Percentiles rank a stretch among this genome's conserved stretches.
Evolutionary conservation across 2,797 vertebrate genomes (phyloP).

Genomic region (Rachycentron canadum): DNA sequence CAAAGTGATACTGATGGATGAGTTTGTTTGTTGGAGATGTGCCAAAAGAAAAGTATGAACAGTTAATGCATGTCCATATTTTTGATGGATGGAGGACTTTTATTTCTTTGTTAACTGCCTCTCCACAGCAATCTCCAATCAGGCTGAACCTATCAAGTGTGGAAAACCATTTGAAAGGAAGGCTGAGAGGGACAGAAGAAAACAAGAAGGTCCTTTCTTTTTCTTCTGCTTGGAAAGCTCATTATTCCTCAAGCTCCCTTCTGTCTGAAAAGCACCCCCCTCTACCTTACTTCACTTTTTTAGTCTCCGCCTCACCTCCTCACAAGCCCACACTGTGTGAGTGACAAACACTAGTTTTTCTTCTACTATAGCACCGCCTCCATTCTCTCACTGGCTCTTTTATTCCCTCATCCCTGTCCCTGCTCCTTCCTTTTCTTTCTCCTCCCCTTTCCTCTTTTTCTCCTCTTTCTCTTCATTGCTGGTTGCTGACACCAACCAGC

Average conservation of each 20-base stretch:
- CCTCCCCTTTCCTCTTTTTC: conserved; percentile 58
- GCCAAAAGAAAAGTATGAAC: conserved; percentile 36
- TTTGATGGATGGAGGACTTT: conserved; percentile 51
- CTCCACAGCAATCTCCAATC: conserved; percentile 78
- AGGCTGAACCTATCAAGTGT: conserved; percentile 84
- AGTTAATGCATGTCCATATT: conserved; percentile 36
- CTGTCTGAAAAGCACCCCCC: conserved; percentile 59
- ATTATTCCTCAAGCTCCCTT: conserved; percentile 86
- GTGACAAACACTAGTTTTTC: conserved; percentile 49
- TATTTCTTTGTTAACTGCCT: conserved; percentile 35
- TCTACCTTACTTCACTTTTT: conserved; percentile 66
- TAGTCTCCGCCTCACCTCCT: conserved; percentile 56
- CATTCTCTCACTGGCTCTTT: conserved; percentile 72
- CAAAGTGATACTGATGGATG: conserved; percentile 20
- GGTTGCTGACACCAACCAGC: conserved; percentile 58
- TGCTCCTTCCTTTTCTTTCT: conserved; percentile 47
- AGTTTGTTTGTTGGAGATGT: conserved; percentile 30
- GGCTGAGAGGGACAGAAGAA: conserved; percentile 59
- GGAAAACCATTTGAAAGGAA: conserved; percentile 84
- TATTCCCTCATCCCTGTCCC: conserved; percentile 42
- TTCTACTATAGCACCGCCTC: conserved; percentile 71
- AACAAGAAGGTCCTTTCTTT: conserved; percentile 82
- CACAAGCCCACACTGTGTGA: conserved; percentile 59
- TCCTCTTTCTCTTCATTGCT: conserved; percentile 54
- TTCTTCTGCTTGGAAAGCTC: conserved; percentile 81